Evolutionary conservation across 1,140 invertebrate species (phyloP).

Genomic region (Hyposmocoma kahamanoa): DNA sequence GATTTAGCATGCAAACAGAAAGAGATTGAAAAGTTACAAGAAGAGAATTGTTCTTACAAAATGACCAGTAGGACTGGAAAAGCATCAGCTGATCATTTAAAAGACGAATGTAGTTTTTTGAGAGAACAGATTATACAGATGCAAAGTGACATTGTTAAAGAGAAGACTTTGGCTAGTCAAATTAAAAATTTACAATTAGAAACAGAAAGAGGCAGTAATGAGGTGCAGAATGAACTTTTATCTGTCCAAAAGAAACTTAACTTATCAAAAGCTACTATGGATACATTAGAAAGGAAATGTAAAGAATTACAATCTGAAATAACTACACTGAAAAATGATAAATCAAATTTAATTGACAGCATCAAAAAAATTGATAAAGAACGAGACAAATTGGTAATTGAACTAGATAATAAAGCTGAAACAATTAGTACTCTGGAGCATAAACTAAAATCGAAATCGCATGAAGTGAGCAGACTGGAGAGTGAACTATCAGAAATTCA

Average conservation of each 20-base stretch:
- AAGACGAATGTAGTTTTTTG: constrained; percentile 62
- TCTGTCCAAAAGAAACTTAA: constrained; percentile 74
- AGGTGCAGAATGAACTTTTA: constrained; percentile 74
- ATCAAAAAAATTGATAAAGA: constrained; percentile 75
- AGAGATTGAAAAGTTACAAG: constrained; percentile 55
- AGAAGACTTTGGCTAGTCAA: constrained; percentile 66
- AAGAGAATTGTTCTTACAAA: constrained; percentile 64
- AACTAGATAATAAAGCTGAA: constrained; percentile 76
- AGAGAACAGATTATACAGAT: constrained; percentile 63
- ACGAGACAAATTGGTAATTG: constrained; percentile 76
- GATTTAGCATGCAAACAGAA: constrained; percentile 54
- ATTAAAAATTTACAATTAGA: constrained; percentile 77
- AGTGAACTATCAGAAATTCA: constrained; percentile 57
- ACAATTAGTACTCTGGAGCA: constrained; percentile 73
- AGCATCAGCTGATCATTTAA: constrained; percentile 51
- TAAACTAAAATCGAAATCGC: constrained; percentile 71
- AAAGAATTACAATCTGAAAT: constrained; percentile 74
- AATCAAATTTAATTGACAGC: constrained; percentile 70
- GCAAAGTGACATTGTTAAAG: constrained; percentile 59
- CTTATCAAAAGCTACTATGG: constrained; percentile 70
- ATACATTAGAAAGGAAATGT: constrained; percentile 72
- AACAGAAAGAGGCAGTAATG: constrained; percentile 75
- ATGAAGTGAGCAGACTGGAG: constrained; percentile 57
- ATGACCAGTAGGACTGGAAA: constrained; percentile 54
- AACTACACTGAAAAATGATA: constrained; percentile 73